Evolutionary conservation across 2,113 vertebrate genomes (phyloP).

Genomic region (Catharus bicknelli): DNA sequence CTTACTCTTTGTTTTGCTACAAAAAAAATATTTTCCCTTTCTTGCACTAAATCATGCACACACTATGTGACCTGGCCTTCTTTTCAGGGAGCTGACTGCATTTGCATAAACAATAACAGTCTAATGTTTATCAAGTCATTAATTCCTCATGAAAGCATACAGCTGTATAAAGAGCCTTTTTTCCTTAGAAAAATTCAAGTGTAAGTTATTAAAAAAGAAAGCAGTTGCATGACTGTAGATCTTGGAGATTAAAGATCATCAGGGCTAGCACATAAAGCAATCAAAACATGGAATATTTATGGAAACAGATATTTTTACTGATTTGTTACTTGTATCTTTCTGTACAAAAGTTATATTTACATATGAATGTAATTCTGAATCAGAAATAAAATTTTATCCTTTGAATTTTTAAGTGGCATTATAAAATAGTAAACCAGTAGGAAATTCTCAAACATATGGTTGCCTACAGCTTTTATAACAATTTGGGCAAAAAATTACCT

Average conservation of each 20-base stretch:
- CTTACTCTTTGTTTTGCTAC: slow-evolving; percentile 3
- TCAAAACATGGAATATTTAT: not conserved
- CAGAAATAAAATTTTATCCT: not conserved
- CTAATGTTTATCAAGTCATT: slow-evolving; percentile 48
- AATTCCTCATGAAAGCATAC: slow-evolving; percentile 50
- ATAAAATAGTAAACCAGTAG: not conserved
- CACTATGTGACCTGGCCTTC: not conserved
- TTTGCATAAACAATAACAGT: slow-evolving; percentile 59
- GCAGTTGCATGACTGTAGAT: not conserved
- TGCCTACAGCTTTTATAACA: not conserved
- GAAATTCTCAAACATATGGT: not conserved
- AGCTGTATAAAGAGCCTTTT: slow-evolving; percentile 10
- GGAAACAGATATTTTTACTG: not conserved
- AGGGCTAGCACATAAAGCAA: slow-evolving; percentile 5
- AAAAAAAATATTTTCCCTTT: not conserved
- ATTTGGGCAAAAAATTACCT: not conserved
- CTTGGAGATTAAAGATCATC: slow-evolving; percentile 9
- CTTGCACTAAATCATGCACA: not conserved
- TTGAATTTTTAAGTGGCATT: not conserved
- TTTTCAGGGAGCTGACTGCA: slow-evolving; percentile 26
- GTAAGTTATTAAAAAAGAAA: slow-evolving; percentile 29
- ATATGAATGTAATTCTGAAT: not conserved
- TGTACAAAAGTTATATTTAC: not conserved
- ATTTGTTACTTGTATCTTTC: not conserved
- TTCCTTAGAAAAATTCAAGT: slow-evolving; percentile 7